phyloP scores from a whole-genome alignment of 2,888 invertebrate genomes.

The Tetragonula carbonaria region DNA sequence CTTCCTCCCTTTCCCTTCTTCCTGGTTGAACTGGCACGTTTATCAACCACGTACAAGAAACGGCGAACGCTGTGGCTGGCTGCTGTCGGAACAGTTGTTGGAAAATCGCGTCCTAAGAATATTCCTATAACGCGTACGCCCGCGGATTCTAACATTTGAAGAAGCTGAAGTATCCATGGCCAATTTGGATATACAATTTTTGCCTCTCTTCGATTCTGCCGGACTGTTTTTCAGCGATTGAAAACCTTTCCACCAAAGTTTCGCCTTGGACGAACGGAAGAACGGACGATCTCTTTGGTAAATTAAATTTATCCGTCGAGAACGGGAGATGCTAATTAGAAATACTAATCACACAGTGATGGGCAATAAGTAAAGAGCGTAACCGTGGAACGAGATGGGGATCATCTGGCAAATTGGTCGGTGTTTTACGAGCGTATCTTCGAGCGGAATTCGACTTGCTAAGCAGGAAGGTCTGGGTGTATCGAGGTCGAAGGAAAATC shows the following conservation, averaged over 20 bases:
- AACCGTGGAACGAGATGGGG: too few species aligned
- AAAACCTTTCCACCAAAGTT: too few species aligned
- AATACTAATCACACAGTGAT: neutral
- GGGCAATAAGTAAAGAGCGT: neutral
- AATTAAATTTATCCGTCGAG: neutral
- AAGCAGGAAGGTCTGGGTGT: constrained; percentile 3
- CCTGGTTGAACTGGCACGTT: constrained; percentile 43
- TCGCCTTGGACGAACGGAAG: too few species aligned
- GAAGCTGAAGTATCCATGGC: too few species aligned
- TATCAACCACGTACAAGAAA: constrained; percentile 50
- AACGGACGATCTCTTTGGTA: too few species aligned
- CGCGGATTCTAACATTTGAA: too few species aligned
- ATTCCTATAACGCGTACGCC: neutral
- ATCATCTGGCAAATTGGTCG: constrained; percentile 27
- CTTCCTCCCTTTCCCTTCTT: constrained; percentile 16
- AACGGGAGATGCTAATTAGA: neutral
- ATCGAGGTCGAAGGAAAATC: constrained; percentile 50
- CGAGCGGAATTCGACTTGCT: constrained; percentile 34
- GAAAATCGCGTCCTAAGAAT: constrained; percentile 4
- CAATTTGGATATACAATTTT: too few species aligned
- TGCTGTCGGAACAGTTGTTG: constrained; percentile 34
- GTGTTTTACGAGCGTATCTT: constrained; percentile 33
- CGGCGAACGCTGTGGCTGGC: constrained; percentile 38
- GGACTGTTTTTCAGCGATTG: too few species aligned
- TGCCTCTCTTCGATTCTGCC: too few species aligned